phyloP scores from a whole-genome alignment of 2,797 vertebrate genomes.

The Centroberyx gerrardi region DNA sequence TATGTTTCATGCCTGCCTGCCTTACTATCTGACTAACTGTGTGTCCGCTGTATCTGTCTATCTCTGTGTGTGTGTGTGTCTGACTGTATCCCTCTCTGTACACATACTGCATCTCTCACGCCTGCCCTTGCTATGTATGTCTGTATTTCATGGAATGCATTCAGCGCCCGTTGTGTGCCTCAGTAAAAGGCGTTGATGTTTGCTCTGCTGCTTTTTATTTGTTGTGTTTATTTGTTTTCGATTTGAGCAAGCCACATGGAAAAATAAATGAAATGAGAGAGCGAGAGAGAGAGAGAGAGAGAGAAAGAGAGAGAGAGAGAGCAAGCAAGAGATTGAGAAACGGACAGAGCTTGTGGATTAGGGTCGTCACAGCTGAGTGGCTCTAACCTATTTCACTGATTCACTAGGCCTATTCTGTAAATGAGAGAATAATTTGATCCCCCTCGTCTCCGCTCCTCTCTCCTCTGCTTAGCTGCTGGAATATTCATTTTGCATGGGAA shows the following conservation, averaged over 20 bases:
- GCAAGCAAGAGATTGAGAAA: constrained; percentile 40
- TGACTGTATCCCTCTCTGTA: not conserved
- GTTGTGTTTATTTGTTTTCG: constrained; percentile 20
- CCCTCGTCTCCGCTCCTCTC: not conserved
- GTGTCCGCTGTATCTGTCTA: not conserved
- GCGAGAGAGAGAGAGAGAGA: not conserved
- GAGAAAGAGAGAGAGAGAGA: constrained; percentile 25
- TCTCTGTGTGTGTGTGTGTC: too few species aligned
- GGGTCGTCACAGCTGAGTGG: constrained; percentile 71
- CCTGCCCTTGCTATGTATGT: not conserved
- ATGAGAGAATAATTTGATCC: constrained; percentile 43
- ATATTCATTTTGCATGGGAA: constrained; percentile 28
- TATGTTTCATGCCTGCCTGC: constrained; percentile 75
- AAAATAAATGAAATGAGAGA: constrained; percentile 44
- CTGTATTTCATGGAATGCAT: constrained; percentile 5
- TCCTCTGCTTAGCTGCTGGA: constrained; percentile 1
- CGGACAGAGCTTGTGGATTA: constrained; percentile 68
- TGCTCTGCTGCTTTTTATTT: constrained; percentile 13
- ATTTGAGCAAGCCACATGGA: constrained; percentile 6
- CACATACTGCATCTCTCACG: not conserved
- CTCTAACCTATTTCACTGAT: constrained; percentile 74
- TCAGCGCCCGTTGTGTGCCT: constrained; percentile 1
- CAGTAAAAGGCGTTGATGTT: not conserved
- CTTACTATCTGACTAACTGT: constrained; percentile 26
- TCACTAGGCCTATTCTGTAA: constrained; percentile 37